These are phyloP conservation scores for Hycleus phaleratus DNA, from an alignment of 1,140 invertebrate species.

Conservation along the genomic window DNA sequence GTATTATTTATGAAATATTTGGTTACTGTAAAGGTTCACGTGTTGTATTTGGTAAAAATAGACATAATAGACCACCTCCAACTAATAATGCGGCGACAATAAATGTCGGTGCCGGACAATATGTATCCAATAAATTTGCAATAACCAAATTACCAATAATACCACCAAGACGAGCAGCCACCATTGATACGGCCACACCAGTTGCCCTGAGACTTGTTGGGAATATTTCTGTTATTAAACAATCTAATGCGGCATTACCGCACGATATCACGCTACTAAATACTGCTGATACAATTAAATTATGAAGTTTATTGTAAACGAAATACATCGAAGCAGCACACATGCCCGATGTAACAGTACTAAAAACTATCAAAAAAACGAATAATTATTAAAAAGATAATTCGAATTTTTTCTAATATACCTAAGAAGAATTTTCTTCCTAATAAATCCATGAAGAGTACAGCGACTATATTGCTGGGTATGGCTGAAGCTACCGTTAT, in stretches of 20 bases:
- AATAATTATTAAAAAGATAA: background rate
- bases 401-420: slow-evolving; percentile 33
- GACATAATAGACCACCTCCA: slow-evolving; percentile 72
- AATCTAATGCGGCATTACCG: slow-evolving; percentile 80
- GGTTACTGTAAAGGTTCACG: slow-evolving; percentile 55
- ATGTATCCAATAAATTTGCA: slow-evolving; percentile 68
- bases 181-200: slow-evolving; percentile 79
- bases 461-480: slow-evolving; percentile 75
- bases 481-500: slow-evolving; percentile 78
- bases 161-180: slow-evolving; percentile 72
- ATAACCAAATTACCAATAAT: slow-evolving; percentile 84
- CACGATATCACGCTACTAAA: slow-evolving; percentile 84
- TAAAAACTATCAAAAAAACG: slow-evolving; percentile 59
- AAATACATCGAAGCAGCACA: slow-evolving; percentile 80
- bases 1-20: too few relatives aligned
- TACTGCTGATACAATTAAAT: slow-evolving; percentile 73
- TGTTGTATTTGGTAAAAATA: slow-evolving; percentile 79
- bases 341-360: slow-evolving; percentile 74
- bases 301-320: slow-evolving; percentile 72
- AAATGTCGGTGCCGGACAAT: slow-evolving; percentile 77
- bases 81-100: slow-evolving; percentile 74
- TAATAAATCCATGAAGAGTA: slow-evolving; percentile 63
- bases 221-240: slow-evolving; percentile 81
- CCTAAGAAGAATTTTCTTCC: slow-evolving; percentile 84
- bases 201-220: slow-evolving; percentile 79